These are phyloP conservation scores for Pangasius krempfi DNA, from an alignment of 2,797 vertebrate species.

Conservation along the genomic window DNA sequence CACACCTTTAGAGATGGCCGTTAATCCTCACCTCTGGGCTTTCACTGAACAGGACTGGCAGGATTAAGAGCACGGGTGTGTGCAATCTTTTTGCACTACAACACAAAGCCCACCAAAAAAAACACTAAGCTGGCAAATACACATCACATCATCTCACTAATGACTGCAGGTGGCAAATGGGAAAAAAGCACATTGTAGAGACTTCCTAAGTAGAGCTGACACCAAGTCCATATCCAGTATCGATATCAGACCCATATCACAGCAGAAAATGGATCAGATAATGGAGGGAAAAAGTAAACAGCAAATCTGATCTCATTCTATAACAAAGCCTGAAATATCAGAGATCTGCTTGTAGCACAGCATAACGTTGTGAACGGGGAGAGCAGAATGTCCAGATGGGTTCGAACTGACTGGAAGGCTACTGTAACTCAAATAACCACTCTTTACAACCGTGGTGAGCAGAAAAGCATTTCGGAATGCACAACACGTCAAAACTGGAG, in stretches of 20 bases:
- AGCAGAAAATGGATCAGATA: background rate
- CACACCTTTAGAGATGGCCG: slow-evolving; percentile 15
- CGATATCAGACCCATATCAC: background rate
- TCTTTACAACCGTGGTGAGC: background rate
- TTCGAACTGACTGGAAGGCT: background rate
- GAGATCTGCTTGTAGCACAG: background rate
- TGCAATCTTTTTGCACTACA: background rate
- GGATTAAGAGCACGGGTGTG: background rate
- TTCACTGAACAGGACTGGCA: background rate
- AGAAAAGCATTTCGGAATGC: background rate
- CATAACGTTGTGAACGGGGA: background rate
- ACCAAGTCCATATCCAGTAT: background rate
- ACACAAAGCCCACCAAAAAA: background rate
- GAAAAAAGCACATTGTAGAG: background rate
- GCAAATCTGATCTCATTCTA: background rate
- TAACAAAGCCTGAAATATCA: background rate
- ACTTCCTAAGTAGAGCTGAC: background rate
- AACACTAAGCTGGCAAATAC: slow-evolving; percentile 7
- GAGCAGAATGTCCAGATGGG: background rate
- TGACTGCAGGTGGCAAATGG: background rate
- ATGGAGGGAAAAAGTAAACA: no score
- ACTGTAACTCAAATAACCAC: background rate
- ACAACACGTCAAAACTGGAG: background rate
- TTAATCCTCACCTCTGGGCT: slow-evolving; percentile 21
- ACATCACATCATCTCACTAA: background rate